Evolutionary conservation across 2,888 invertebrate genomes (phyloP), one percentile per base, ranked within the genome.

Genomic region (Plemyria rubiginata): DNA sequence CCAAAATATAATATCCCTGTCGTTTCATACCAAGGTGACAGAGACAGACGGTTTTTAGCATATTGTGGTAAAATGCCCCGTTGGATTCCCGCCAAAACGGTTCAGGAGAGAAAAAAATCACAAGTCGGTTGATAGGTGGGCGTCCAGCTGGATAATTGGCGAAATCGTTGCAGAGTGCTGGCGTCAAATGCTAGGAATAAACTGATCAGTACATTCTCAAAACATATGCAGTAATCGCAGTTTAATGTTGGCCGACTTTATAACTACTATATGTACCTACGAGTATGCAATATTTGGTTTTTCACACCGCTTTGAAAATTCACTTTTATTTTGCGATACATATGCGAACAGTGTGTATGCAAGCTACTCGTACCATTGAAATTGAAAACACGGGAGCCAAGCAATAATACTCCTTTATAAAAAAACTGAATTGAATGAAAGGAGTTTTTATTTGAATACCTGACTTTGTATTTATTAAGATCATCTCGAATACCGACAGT

Each of bases 71-170:
- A 65, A 65, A 65, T 45, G 56, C 56, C 46, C 40, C 38, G 53
- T 63, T 70, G 70, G 70, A 68, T 49, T 64, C 50, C 54, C 68
- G 70, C 68, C 70, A 70, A 68, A 68, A 65, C 66, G 62, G 62
- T 62, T 66, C 38, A 50, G 54, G 51, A 53, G 62, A 61, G 52
- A 58, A 64, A 67, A 65, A 68, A 63, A 64, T 41, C 60, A 62
- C 62, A 62, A 54, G 62, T 56, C 61, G 38, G 61, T 50, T 46
- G n/a, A 62, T 53, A 64, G 60, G 68, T 66, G 60, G 65, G 62
- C 61, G 66, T 40, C 40, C 57, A 59, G 54, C 62, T 63, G 65
- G 63, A 65, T 67, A 63, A 69, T 71, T 63, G 66, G 64, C 66
- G 54, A 62, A 67, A 70, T 68, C 64, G 58, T 22, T 67, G 61